These are phyloP conservation scores for Thalassophryne amazonica DNA, from an alignment of 2,797 vertebrate genomes.

Conservation along the genomic window DNA sequence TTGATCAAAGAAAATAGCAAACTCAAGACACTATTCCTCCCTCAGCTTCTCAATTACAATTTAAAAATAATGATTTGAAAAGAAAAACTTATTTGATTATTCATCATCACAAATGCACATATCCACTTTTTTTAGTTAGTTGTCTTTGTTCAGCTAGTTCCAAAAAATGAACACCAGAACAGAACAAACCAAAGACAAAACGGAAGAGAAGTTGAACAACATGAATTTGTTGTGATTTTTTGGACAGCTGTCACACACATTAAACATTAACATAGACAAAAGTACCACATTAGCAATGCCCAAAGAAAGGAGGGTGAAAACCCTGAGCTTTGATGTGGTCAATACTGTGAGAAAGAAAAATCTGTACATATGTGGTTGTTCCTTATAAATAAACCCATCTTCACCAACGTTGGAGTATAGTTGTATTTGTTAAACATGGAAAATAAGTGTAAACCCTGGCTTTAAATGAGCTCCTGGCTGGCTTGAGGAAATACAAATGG, in stretches of 20 bases:
- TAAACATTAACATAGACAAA: neutral
- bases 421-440: neutral
- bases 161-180: conserved; percentile 16
- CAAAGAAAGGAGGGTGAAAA: neutral
- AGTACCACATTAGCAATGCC: neutral
- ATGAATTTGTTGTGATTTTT: neutral
- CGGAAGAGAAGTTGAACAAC: neutral
- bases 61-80: no score
- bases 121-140: conserved; percentile 8
- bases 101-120: no score
- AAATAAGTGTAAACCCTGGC: neutral
- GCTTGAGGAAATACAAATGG: neutral
- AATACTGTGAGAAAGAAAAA: neutral
- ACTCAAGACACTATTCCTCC: no score
- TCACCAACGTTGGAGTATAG: neutral
- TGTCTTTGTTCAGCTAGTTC: conserved; percentile 29
- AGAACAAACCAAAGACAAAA: neutral
- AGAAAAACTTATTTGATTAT: no score
- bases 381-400: neutral
- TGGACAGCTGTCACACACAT: neutral
- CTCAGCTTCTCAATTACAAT: no score
- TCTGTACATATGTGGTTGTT: neutral
- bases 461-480: neutral
- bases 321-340: neutral
- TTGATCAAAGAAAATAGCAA: no score